Conservation (phyloP, 2,797 vertebrate species). For the Hephaestus fuliginosus region DNA sequence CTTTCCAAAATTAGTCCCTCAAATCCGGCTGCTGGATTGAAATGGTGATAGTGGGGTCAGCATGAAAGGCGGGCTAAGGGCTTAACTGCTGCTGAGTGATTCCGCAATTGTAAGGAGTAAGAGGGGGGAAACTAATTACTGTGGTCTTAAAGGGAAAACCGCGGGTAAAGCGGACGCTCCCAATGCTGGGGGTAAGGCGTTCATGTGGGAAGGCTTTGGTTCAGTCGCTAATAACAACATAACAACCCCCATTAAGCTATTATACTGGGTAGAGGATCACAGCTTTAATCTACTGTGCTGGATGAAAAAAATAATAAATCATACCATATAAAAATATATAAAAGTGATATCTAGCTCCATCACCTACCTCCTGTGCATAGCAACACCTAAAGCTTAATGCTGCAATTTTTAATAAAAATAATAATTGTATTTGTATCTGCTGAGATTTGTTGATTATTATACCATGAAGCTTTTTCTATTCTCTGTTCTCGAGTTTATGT, state of each 20-base stretch:
- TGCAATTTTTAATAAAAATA: slow-evolving; percentile 24
- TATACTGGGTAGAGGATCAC: slow-evolving; percentile 63
- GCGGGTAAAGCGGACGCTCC: slow-evolving; percentile 72
- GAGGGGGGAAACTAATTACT: slow-evolving; percentile 83
- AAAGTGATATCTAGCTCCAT: slow-evolving; percentile 38
- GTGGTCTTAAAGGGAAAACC: slow-evolving; percentile 77
- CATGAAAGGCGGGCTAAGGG: slow-evolving; percentile 69
- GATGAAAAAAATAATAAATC: slow-evolving; percentile 31
- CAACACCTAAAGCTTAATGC: slow-evolving; percentile 35
- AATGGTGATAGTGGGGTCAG: slow-evolving; percentile 72
- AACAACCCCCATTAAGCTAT: slow-evolving; percentile 76
- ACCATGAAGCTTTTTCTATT: slow-evolving; percentile 17
- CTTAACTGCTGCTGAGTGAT: slow-evolving; percentile 79
- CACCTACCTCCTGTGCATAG: slow-evolving; percentile 10
- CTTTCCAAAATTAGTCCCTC: slow-evolving; percentile 68
- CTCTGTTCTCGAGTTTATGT: slow-evolving; percentile 8
- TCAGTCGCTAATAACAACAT: slow-evolving; percentile 81
- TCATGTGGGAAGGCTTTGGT: slow-evolving; percentile 78
- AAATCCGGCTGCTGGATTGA: slow-evolving; percentile 70
- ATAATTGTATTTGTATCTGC: slow-evolving; percentile 27
- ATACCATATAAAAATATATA: slow-evolving; percentile 50
- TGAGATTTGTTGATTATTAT: slow-evolving; percentile 35
- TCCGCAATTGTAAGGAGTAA: slow-evolving; percentile 75
- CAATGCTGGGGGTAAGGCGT: slow-evolving; percentile 67
- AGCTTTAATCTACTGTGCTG: slow-evolving; percentile 70